Evolutionary conservation across 2,113 vertebrate genomes (phyloP).

Genomic region (Caranx ignobilis): DNA sequence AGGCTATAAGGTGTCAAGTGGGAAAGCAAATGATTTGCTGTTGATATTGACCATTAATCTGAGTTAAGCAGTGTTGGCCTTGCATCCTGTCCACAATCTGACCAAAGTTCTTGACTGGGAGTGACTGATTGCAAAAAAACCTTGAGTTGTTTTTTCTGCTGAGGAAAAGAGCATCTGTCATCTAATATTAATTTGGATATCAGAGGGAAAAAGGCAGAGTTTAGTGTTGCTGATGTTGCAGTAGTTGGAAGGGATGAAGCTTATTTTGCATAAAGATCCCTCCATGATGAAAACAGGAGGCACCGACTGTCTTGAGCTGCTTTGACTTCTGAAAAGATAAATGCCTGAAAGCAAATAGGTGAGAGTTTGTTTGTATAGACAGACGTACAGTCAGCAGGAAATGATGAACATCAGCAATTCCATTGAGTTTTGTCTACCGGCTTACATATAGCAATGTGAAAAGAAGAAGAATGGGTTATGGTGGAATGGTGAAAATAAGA

Average conservation of each 20-base stretch:
- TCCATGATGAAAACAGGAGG: background rate
- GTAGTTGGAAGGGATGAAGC: background rate
- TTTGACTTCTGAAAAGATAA: constrained; percentile 2
- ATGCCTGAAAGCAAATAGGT: background rate
- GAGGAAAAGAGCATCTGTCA: background rate
- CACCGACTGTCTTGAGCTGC: background rate
- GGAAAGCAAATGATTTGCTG: background rate
- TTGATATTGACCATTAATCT: background rate
- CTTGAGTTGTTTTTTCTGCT: background rate
- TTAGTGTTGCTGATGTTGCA: background rate
- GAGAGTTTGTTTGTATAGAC: background rate
- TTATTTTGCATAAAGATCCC: no score
- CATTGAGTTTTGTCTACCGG: background rate
- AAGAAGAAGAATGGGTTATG: background rate
- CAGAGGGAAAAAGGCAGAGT: background rate
- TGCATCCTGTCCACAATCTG: background rate
- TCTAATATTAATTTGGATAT: background rate
- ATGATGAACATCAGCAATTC: background rate
- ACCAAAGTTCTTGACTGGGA: background rate
- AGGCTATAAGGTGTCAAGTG: constrained; percentile 10
- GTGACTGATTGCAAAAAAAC: background rate
- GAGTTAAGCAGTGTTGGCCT: background rate
- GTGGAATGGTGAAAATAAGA: background rate
- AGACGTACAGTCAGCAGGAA: background rate
- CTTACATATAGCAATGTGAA: background rate